phyloP scores from a whole-genome alignment of 2,888 invertebrate genomes.

The Protodeltote pygarga region DNA sequence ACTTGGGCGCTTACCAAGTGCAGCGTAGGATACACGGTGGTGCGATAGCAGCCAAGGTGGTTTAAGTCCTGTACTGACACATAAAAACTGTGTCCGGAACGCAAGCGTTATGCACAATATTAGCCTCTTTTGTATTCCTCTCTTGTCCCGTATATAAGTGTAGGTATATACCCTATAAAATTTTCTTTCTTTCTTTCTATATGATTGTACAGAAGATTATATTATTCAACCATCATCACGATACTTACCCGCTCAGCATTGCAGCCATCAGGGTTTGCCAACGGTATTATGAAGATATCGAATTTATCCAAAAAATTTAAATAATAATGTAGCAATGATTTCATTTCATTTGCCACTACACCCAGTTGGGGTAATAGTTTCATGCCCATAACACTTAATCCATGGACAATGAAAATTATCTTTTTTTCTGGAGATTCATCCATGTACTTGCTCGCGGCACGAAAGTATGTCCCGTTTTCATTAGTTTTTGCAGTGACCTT shows the following conservation, averaged over 20 bases:
- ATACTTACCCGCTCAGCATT: neutral
- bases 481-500: slow-evolving; percentile 53
- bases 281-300: slow-evolving; percentile 75
- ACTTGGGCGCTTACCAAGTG: too few species aligned
- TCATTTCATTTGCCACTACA: slow-evolving; percentile 32
- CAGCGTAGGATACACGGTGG: too few species aligned
- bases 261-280: slow-evolving; percentile 78
- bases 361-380: slow-evolving; percentile 43
- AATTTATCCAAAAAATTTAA: slow-evolving; percentile 69
- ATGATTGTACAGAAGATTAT: too few species aligned
- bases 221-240: too few species aligned
- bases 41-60: too few species aligned
- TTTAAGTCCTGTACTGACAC: too few species aligned
- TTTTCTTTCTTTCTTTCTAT: too few species aligned
- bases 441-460: slow-evolving; percentile 62
- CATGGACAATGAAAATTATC: slow-evolving; percentile 77
- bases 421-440: slow-evolving; percentile 70
- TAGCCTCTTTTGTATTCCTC: too few species aligned
- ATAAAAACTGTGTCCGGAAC: too few species aligned
- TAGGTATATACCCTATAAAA: too few species aligned
- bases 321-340: slow-evolving; percentile 62
- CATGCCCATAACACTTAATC: slow-evolving; percentile 67
- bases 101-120: too few species aligned
- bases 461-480: slow-evolving; percentile 42
- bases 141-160: too few species aligned